Conservation (phyloP, 2,113 vertebrate genomes). For the Larimichthys crocea region DNA sequence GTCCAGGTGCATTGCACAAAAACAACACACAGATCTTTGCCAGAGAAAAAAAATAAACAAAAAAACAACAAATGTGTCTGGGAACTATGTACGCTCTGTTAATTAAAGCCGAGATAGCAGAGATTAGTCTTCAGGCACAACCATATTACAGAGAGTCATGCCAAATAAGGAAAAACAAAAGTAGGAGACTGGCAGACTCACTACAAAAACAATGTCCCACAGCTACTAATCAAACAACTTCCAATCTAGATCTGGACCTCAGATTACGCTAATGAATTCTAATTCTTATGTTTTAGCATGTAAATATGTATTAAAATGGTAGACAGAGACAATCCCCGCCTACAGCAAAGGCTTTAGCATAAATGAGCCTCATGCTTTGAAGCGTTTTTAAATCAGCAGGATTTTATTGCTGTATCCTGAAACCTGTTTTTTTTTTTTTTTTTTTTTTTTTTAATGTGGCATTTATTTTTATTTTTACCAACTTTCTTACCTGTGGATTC, state of each 20-base stretch:
- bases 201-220: conserved; percentile 84
- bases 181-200: conserved; percentile 77
- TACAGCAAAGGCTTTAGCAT: conserved; percentile 73
- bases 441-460: conserved; percentile 21
- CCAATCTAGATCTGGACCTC: conserved; percentile 82
- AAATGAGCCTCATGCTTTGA: conserved; percentile 71
- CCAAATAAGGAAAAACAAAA: conserved; percentile 79
- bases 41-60: conserved; percentile 1
- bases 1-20: conserved; percentile 55
- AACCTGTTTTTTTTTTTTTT: conserved; percentile 35
- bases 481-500: conserved; percentile 32
- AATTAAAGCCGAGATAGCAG: conserved; percentile 77
- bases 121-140: conserved; percentile 79
- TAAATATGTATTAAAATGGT: conserved; percentile 83
- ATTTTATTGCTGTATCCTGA: conserved; percentile 49
- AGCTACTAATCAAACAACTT: conserved; percentile 87
- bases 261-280: conserved; percentile 87
- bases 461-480: conserved; percentile 40
- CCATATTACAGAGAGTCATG: conserved; percentile 75
- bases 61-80: conserved; percentile 74
- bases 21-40: conserved; percentile 58
- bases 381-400: conserved; percentile 55
- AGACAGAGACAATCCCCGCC: conserved; percentile 81
- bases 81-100: conserved; percentile 70
- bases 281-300: conserved; percentile 86